phyloP scores from a whole-genome alignment of 1,140 invertebrate species.

The Ooceraea biroi region DNA sequence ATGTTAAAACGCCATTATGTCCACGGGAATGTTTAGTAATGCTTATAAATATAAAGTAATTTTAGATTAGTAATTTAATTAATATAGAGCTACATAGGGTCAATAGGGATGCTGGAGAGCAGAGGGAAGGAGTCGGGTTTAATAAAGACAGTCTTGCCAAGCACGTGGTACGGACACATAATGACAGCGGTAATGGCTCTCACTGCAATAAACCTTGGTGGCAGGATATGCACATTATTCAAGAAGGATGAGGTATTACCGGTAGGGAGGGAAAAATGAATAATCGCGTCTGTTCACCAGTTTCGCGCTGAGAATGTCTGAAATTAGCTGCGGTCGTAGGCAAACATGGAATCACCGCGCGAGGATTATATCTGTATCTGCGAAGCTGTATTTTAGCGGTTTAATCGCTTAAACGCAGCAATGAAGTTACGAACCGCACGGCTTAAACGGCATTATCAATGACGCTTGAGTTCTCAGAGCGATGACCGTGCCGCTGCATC shows the following conservation, averaged over 20 bases:
- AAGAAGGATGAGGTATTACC: constrained; percentile 54
- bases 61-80: constrained; percentile 30
- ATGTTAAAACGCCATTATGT: neutral
- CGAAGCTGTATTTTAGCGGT: constrained; percentile 34
- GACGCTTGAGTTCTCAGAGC: neutral
- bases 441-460: constrained; percentile 1
- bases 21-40: constrained; percentile 5
- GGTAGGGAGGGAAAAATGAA: constrained; percentile 56
- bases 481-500: neutral
- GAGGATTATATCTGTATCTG: neutral
- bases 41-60: constrained; percentile 13
- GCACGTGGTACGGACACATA: constrained; percentile 53
- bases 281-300: constrained; percentile 22
- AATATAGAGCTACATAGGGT: neutral
- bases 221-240: constrained; percentile 73
- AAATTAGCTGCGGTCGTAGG: constrained; percentile 21
- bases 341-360: neutral
- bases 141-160: constrained; percentile 72
- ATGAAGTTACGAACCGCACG: constrained; percentile 14
- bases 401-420: constrained; percentile 47
- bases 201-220: constrained; percentile 72
- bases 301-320: constrained; percentile 19
- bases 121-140: constrained; percentile 29
- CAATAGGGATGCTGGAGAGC: too few relatives aligned
- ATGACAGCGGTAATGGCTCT: constrained; percentile 75